Evolutionary conservation across 1,140 invertebrate species (phyloP).

Genomic region (Drosophila eugracilis): DNA sequence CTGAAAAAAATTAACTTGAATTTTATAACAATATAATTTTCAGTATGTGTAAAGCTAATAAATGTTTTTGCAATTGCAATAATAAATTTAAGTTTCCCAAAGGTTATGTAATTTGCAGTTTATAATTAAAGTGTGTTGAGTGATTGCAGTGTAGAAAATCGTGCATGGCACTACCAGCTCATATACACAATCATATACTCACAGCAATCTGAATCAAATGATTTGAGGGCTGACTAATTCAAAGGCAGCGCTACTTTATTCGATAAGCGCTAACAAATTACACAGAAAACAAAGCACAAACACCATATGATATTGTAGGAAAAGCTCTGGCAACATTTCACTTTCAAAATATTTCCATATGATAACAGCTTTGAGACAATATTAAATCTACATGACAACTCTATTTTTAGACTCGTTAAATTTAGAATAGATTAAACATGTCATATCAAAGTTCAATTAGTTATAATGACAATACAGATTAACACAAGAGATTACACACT

Average conservation of each 20-base stretch:
- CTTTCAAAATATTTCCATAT: too few species aligned
- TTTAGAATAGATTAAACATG: background rate
- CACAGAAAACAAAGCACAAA: constrained; percentile 4
- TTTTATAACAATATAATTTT: background rate
- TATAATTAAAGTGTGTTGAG: background rate
- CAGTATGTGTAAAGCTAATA: too few species aligned
- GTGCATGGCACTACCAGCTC: constrained; percentile 44
- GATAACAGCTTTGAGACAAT: background rate
- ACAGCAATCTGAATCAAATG: constrained; percentile 25
- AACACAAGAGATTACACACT: too few species aligned
- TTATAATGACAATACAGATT: background rate
- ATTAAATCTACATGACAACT: background rate
- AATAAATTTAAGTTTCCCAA: background rate
- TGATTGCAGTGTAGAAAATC: constrained; percentile 19
- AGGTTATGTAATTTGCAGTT: background rate
- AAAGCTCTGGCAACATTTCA: constrained; percentile 12
- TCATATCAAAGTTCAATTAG: background rate
- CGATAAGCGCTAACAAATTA: constrained; percentile 17
- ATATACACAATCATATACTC: constrained; percentile 6
- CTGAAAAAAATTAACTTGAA: background rate
- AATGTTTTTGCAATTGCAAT: too few species aligned
- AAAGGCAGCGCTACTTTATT: constrained; percentile 26
- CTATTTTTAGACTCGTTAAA: background rate
- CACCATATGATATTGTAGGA: background rate
- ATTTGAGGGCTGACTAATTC: constrained; percentile 34